Base-by-base conservation (phyloP, 2,888 invertebrate genomes). In the Brachyptera putata region DNA sequence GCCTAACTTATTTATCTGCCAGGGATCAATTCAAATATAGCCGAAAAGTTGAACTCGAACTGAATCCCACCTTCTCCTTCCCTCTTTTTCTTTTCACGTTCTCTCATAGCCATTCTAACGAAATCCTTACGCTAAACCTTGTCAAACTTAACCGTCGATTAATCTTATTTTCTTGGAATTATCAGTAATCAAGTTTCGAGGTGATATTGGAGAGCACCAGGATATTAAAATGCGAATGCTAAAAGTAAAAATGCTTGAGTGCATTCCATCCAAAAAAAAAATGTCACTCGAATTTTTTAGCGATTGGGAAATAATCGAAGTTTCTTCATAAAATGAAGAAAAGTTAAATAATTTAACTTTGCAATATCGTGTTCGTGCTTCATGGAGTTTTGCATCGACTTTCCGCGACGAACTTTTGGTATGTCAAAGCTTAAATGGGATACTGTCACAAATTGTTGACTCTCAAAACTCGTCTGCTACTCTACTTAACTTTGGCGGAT, bases 141-240 rank as follows among this genome's bases (percentile, higher is more conserved):
- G 43, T 43, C 57, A 41, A 60, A 60, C 56, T 56, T 37, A 56
- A 60, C 39, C 39, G 30, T 60, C 55, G 56, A 60, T 60, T 60
- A 60, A 60, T 60, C 60, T 60, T 48, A 55, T 59, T 59, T 39
- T 39, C 26, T 39, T 25, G 48, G 0, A 22, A 18, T 56, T 58
- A 58, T 36, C 41, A 24, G 55, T 46, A 50, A 60, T 53, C 53
- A 60, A 60, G 56, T 56, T 60, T 36, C 21, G 18, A 16, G 43
- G 7, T 30, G 11, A 30, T n/a, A n/a, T n/a, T n/a, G n/a, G n/a
- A n/a, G n/a, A n/a, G n/a, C n/a, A n/a, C n/a, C n/a, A n/a, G n/a
- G n/a, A n/a, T n/a, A n/a, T n/a, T n/a, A n/a, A n/a, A n/a, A n/a
- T n/a, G n/a, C n/a, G n/a, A n/a, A n/a, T n/a, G n/a, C n/a, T n/a